These are phyloP conservation scores for Sarcophaga subvicina DNA, from an alignment of 2,888 invertebrate species.

Conservation along the genomic window DNA sequence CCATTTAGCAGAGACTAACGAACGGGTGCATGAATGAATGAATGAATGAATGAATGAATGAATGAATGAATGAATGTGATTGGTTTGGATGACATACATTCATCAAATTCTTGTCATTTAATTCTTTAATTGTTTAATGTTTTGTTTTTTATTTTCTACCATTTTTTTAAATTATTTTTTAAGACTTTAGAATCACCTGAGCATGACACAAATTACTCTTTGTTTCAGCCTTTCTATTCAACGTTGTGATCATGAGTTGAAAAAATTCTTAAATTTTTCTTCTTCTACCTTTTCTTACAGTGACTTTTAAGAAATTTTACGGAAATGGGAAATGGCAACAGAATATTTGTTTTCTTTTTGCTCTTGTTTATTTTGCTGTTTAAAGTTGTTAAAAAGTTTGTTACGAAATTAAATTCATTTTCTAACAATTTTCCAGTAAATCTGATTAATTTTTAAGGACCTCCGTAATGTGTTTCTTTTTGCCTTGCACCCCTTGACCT, in stretches of 20 bases:
- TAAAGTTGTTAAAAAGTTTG: conserved; percentile 39
- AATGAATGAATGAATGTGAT: conserved; percentile 3
- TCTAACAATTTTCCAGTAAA: too few species aligned
- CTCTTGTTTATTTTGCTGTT: not conserved
- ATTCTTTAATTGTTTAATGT: not conserved
- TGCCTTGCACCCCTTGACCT: too few species aligned
- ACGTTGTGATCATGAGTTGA: conserved; percentile 30
- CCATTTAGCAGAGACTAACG: not conserved
- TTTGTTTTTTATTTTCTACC: not conserved
- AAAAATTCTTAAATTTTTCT: conserved; percentile 25
- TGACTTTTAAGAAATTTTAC: conserved; percentile 7
- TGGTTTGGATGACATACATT: conserved; percentile 52
- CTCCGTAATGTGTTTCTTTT: too few species aligned
- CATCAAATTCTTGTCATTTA: conserved; percentile 56
- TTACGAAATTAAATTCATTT: not conserved
- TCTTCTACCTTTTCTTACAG: conserved; percentile 16
- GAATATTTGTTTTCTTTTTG: conserved; percentile 4
- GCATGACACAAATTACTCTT: conserved; percentile 67
- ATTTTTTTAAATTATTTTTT: conserved; percentile 25
- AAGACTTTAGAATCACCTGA: conserved; percentile 49
- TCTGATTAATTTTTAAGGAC: too few species aligned
- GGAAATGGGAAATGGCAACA: conserved; percentile 41
- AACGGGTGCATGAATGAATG: not conserved
- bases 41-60: not conserved
- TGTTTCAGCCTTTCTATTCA: not conserved